Percentiles rank a stretch among this genome's conserved stretches.
Evolutionary conservation across 2,113 vertebrate species (phyloP).

Genomic region (Antennarius striatus): DNA sequence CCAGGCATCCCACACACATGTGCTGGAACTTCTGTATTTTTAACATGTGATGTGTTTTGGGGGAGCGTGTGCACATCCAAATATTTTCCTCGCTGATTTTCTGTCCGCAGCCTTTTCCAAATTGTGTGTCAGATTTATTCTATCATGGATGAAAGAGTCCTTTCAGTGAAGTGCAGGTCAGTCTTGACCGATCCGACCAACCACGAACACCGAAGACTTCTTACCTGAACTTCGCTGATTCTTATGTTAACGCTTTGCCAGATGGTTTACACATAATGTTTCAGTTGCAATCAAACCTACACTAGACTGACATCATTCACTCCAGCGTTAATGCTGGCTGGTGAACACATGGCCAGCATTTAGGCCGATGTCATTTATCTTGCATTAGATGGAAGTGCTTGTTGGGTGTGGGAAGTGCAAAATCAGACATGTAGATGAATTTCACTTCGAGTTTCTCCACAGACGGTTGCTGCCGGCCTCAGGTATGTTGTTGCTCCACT

Average conservation of each 20-base stretch:
- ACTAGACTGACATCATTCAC: no score
- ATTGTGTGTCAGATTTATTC: conserved; percentile 71
- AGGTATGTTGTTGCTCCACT: conserved; percentile 64
- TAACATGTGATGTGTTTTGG: conserved; percentile 63
- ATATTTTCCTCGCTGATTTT: conserved; percentile 77
- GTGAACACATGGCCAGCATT: conserved; percentile 13
- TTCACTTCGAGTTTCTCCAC: conserved; percentile 73
- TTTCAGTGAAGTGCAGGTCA: conserved; percentile 52
- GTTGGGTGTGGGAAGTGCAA: conserved; percentile 49
- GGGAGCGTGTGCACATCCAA: conserved; percentile 52
- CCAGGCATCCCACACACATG: conserved; percentile 40
- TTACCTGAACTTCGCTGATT: neutral
- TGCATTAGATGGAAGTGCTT: conserved; percentile 35
- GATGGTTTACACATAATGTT: neutral
- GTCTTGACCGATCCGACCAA: conserved; percentile 21
- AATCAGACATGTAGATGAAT: conserved; percentile 59
- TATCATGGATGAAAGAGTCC: conserved; percentile 70
- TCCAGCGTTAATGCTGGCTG: conserved; percentile 7
- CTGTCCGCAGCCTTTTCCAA: conserved; percentile 73
- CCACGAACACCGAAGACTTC: conserved; percentile 20
- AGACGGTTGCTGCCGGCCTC: conserved; percentile 38
- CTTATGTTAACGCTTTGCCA: conserved; percentile 1
- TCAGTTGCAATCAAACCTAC: neutral
- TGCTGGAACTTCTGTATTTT: conserved; percentile 62
- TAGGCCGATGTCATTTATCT: neutral